phyloP scores from a whole-genome alignment of 2,888 invertebrate species.

The Quadriops clusia region DNA sequence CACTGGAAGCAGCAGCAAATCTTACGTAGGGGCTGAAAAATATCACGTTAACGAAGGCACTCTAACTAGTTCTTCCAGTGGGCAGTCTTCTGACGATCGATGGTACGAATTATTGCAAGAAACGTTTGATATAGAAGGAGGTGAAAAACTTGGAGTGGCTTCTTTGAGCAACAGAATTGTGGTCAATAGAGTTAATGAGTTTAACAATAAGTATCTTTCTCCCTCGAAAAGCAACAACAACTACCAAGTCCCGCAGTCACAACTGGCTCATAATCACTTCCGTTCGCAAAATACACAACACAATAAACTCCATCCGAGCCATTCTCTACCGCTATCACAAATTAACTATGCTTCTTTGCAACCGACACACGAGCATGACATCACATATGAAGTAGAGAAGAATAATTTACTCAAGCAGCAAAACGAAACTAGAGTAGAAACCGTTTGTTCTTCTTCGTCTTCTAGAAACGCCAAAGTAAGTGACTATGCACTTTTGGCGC shows the following conservation, averaged over 20 bases:
- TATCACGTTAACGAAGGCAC: conserved; percentile 27
- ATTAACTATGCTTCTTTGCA: conserved; percentile 33
- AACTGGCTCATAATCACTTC: conserved; percentile 31
- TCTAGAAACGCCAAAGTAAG: conserved; percentile 30
- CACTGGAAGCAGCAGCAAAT: conserved; percentile 52
- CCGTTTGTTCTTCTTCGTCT: conserved; percentile 38
- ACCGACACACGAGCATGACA: conserved; percentile 31
- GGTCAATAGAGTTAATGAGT: conserved; percentile 11
- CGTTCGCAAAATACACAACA: conserved; percentile 32
- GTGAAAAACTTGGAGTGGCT: conserved; percentile 38
- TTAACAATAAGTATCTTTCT: conserved; percentile 32
- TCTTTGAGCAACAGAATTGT: conserved; percentile 35
- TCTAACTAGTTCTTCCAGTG: conserved; percentile 50
- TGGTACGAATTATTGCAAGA: conserved; percentile 48
- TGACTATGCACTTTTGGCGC: conserved; percentile 24
- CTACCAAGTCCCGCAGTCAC: conserved; percentile 27
- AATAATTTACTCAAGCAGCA: conserved; percentile 26
- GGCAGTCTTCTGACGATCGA: conserved; percentile 52
- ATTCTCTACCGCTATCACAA: conserved; percentile 35
- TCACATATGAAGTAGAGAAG: conserved; percentile 29
- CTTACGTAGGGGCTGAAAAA: conserved; percentile 22
- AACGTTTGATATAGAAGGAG: conserved; percentile 34
- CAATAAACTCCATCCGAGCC: conserved; percentile 35
- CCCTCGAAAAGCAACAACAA: conserved; percentile 32
- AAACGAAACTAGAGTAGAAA: conserved; percentile 34